A percentile compares a stretch with the other conserved stretches of the same genome.
Evolutionary conservation across 2,797 vertebrate species (phyloP).

Genomic region (Chaetophractus vellerosus): DNA sequence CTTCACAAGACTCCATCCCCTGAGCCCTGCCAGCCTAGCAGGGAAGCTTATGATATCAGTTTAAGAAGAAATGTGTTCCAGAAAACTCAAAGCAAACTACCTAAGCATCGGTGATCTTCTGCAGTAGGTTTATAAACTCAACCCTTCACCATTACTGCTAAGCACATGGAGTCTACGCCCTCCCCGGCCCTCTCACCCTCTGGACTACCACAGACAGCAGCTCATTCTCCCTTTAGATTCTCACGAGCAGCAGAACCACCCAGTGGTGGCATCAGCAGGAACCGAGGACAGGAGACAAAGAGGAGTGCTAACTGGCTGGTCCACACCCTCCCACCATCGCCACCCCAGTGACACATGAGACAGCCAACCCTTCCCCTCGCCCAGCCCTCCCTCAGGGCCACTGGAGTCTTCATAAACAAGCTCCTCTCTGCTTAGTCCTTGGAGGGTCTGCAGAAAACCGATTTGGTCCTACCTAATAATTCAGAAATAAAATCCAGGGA

Average conservation of each 20-base stretch:
- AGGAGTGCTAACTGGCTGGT: background rate
- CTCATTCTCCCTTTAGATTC: background rate
- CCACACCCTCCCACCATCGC: background rate
- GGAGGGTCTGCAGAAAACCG: background rate
- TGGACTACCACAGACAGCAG: too few species aligned
- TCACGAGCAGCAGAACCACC: background rate
- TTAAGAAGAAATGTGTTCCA: background rate
- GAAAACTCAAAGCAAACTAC: background rate
- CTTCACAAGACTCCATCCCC: background rate
- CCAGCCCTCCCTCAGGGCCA: background rate
- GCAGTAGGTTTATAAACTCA: background rate
- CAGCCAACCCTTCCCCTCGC: background rate
- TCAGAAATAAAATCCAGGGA: constrained; percentile 65
- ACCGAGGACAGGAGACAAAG: background rate
- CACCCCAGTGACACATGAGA: background rate
- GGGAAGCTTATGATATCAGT: background rate
- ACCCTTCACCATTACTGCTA: background rate
- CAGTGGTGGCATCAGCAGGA: background rate
- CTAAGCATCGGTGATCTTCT: background rate
- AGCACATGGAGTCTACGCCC: background rate
- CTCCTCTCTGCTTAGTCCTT: background rate
- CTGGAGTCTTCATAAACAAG: background rate
- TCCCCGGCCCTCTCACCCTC: rapidly evolving
- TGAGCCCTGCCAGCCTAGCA: background rate
- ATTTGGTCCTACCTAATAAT: background rate